phyloP scores from a whole-genome alignment of 1,140 invertebrate species.

The Sminthurinus signatus region DNA sequence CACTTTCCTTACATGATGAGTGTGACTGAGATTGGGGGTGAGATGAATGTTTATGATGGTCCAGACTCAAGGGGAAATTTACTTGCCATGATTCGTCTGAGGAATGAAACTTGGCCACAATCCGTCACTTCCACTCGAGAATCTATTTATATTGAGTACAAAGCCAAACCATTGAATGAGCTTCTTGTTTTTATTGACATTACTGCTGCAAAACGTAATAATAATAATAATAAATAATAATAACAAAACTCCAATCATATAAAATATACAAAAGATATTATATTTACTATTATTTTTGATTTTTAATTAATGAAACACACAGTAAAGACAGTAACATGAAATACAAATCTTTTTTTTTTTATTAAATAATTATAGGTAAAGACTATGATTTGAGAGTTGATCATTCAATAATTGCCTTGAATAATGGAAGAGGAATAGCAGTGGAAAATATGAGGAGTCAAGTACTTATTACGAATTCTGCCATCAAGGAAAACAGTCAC shows the following conservation, averaged over 20 bases:
- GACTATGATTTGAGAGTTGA: slow-evolving; percentile 81
- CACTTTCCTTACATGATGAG: slow-evolving; percentile 72
- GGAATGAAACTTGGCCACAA: slow-evolving; percentile 74
- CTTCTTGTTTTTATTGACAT: slow-evolving; percentile 67
- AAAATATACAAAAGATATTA: no score
- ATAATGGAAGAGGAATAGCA: slow-evolving; percentile 85
- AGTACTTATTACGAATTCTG: slow-evolving; percentile 68
- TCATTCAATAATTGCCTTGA: slow-evolving; percentile 73
- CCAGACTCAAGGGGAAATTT: slow-evolving; percentile 60
- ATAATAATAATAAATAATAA: no score
- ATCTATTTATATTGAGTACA: slow-evolving; percentile 68
- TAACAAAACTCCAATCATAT: no score
- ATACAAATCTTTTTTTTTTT: no score
- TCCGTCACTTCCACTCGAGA: slow-evolving; percentile 71
- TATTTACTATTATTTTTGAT: no score
- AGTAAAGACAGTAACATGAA: no score
- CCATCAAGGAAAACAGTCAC: slow-evolving; percentile 78
- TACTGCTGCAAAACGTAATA: slow-evolving; percentile 61
- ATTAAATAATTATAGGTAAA: slow-evolving; percentile 62
- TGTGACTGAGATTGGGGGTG: slow-evolving; percentile 62
- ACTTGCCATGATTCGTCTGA: slow-evolving; percentile 58
- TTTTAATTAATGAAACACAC: no score
- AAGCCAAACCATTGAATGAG: slow-evolving; percentile 59
- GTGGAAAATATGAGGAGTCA: slow-evolving; percentile 76
- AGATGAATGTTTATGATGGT: slow-evolving; percentile 64